Conservation (phyloP, 1,140 invertebrate genomes). For the Aporrectodea caliginosa region DNA sequence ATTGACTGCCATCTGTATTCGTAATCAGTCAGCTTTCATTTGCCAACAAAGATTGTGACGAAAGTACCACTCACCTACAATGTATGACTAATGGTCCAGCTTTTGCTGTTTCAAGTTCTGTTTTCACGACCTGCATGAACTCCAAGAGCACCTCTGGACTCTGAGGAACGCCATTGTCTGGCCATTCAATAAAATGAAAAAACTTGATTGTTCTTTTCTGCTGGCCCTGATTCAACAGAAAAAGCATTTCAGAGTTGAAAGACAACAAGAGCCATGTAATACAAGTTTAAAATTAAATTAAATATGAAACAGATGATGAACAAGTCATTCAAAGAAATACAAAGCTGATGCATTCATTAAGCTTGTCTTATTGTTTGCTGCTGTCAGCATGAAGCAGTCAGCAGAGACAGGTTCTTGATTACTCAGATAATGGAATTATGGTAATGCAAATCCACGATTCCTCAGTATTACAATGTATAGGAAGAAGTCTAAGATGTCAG, state of each 20-base stretch:
- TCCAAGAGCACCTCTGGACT: slow-evolving; percentile 83
- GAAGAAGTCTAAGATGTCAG: no score
- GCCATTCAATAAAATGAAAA: slow-evolving; percentile 97
- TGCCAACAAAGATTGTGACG: background rate
- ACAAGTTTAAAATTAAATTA: background rate
- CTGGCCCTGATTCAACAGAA: slow-evolving; percentile 18
- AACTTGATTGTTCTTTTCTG: slow-evolving; percentile 17
- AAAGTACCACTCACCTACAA: slow-evolving; percentile 65
- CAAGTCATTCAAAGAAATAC: no score
- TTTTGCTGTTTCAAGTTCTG: slow-evolving; percentile 55
- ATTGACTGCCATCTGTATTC: no score
- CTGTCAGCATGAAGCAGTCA: no score
- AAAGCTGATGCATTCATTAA: no score
- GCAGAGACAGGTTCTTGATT: no score
- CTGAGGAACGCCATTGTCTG: slow-evolving; percentile 93
- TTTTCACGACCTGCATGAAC: slow-evolving; percentile 74
- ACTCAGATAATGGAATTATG: no score
- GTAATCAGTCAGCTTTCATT: no score
- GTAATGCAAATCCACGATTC: no score
- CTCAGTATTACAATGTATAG: no score
- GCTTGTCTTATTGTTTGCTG: no score
- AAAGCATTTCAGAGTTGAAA: background rate
- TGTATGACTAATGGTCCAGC: slow-evolving; percentile 72
- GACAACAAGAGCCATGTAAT: background rate
- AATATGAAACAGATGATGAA: background rate